These are phyloP conservation scores for Drosophila truncata DNA, from an alignment of 1,140 invertebrate species.

Conservation along the genomic window DNA sequence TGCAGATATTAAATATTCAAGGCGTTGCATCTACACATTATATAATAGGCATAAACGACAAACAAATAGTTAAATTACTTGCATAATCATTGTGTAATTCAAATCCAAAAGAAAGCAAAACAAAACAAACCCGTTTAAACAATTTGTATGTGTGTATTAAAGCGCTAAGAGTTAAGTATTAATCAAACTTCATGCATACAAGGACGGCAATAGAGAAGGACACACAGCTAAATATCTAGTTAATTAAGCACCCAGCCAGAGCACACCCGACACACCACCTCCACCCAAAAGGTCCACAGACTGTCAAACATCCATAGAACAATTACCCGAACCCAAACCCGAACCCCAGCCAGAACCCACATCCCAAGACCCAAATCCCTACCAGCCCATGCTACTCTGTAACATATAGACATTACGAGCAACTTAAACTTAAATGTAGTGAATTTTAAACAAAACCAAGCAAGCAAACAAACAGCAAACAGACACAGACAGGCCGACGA, in stretches of 20 bases:
- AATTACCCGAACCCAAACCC: conserved; percentile 58
- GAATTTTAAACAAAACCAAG: conserved; percentile 57
- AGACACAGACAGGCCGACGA: conserved; percentile 23
- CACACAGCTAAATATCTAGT: conserved; percentile 66
- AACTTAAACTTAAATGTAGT: conserved; percentile 77
- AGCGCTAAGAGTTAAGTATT: conserved; percentile 79
- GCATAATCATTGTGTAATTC: conserved; percentile 56
- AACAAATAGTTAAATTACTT: conserved; percentile 74
- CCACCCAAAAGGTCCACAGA: conserved; percentile 25
- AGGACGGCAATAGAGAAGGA: conserved; percentile 46
- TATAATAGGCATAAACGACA: conserved; percentile 44
- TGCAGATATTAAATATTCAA: conserved; percentile 73
- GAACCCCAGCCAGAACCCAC: background rate
- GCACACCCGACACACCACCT: conserved; percentile 5
- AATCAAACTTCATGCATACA: conserved; percentile 67
- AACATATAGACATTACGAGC: conserved; percentile 69
- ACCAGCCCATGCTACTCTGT: conserved; percentile 52
- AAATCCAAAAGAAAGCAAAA: conserved; percentile 27
- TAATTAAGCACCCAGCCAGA: conserved; percentile 63
- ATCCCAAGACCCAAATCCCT: background rate
- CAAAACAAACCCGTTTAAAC: conserved; percentile 60
- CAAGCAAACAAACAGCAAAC: conserved; percentile 42
- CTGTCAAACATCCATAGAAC: conserved; percentile 73
- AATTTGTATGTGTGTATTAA: conserved; percentile 75
- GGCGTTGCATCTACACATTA: conserved; percentile 72